These are phyloP conservation scores for Seladonia tumulorum DNA, from an alignment of 2,888 invertebrate genomes.

Conservation along the genomic window DNA sequence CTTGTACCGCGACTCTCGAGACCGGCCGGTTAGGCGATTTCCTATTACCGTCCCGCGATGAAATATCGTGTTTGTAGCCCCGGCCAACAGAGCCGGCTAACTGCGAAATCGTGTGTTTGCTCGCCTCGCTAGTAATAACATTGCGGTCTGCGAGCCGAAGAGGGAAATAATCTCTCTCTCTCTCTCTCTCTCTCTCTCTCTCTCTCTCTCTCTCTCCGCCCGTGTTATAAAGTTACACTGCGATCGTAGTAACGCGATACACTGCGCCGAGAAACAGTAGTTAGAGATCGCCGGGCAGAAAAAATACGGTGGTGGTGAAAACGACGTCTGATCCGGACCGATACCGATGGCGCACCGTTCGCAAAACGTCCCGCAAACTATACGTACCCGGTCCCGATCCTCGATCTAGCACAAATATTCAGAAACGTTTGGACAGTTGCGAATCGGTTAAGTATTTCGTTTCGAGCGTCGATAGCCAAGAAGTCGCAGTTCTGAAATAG, in stretches of 20 bases:
- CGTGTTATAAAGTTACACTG: conserved; percentile 64
- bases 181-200: no score
- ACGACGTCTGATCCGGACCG: conserved; percentile 44
- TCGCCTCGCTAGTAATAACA: conserved; percentile 53
- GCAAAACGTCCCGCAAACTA: not conserved
- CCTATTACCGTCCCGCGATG: conserved; percentile 24
- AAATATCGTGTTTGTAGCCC: conserved; percentile 23
- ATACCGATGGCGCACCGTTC: not conserved
- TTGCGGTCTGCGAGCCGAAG: conserved; percentile 56
- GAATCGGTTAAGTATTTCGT: no score
- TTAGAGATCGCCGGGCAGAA: conserved; percentile 39
- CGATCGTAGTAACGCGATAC: conserved; percentile 64
- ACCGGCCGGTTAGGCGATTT: conserved; percentile 22
- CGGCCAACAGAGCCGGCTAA: conserved; percentile 20
- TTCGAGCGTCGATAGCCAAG: no score
- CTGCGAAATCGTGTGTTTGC: conserved; percentile 52
- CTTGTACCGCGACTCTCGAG: not conserved
- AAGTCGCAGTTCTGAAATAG: no score
- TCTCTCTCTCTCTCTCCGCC: not conserved
- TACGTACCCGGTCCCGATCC: not conserved
- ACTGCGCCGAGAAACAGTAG: conserved; percentile 62
- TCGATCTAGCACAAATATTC: not conserved
- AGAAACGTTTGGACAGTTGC: no score
- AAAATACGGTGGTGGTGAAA: conserved; percentile 46
- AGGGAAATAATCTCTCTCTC: conserved; percentile 48